phyloP scores from a whole-genome alignment of 2,797 vertebrate genomes.

The Buphagus erythrorhynchus region DNA sequence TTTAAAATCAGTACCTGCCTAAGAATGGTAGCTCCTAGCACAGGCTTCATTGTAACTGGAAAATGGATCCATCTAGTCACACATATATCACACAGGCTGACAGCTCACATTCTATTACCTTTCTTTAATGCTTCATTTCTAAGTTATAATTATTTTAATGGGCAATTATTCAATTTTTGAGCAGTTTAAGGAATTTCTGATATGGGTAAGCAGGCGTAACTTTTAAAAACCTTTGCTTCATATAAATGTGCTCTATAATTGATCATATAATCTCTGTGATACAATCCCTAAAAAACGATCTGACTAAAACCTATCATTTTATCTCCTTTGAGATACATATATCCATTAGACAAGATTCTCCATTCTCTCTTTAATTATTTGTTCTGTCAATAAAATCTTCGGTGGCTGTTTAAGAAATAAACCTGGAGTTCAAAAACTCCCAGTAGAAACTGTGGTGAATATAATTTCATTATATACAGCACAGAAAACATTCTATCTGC shows the following conservation, averaged over 20 bases:
- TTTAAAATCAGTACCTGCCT: not conserved
- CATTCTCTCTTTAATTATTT: constrained; percentile 44
- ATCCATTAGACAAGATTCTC: not conserved
- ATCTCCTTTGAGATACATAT: not conserved
- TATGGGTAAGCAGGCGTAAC: not conserved
- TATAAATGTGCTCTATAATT: not conserved
- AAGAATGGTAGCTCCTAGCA: not conserved
- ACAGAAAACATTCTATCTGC: not conserved
- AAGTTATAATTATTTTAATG: constrained; percentile 37
- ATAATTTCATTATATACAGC: not conserved
- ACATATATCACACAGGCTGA: not conserved
- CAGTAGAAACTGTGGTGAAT: constrained; percentile 4
- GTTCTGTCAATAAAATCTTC: constrained; percentile 5
- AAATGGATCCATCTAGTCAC: not conserved
- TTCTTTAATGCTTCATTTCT: not conserved
- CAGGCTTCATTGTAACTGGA: not conserved
- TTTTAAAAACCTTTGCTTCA: not conserved
- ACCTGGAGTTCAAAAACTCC: constrained; percentile 14
- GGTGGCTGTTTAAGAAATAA: constrained; percentile 19
- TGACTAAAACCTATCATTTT: not conserved
- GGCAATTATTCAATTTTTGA: not conserved
- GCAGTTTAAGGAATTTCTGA: not conserved
- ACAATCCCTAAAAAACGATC: not conserved
- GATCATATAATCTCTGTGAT: not conserved
- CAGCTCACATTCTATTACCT: not conserved